Evolutionary conservation across 2,888 invertebrate genomes (phyloP).

Genomic region (Coelopa pilipes): DNA sequence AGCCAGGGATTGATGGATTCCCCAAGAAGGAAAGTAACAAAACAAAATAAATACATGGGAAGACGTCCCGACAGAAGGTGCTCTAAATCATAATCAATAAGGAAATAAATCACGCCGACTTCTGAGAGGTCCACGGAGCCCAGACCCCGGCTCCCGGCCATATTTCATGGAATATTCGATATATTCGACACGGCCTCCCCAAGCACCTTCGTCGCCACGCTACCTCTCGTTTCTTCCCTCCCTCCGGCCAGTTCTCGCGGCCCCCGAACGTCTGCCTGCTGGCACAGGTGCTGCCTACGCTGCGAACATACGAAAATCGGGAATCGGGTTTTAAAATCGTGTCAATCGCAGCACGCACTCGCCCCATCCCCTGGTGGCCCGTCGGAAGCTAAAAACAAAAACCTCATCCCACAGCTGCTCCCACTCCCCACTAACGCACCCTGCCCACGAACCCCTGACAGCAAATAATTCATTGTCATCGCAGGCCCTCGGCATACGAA

Average conservation of each 20-base stretch:
- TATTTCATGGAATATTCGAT: background rate
- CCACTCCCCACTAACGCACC: slow-evolving; percentile 22
- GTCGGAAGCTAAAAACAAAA: slow-evolving; percentile 20
- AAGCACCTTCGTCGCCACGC: too few relatives aligned
- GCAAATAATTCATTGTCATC: slow-evolving; percentile 62
- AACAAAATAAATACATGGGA: too few relatives aligned
- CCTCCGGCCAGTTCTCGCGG: too few relatives aligned
- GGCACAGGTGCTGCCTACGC: slow-evolving; percentile 59
- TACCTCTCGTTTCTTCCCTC: too few relatives aligned
- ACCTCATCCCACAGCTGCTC: slow-evolving; percentile 14
- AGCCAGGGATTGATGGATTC: too few relatives aligned
- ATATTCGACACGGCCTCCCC: slow-evolving; percentile 2
- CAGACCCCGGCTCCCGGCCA: background rate
- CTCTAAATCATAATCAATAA: slow-evolving; percentile 23
- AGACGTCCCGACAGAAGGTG: background rate
- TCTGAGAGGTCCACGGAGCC: too few relatives aligned
- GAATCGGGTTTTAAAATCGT: slow-evolving; percentile 59
- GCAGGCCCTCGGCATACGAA: slow-evolving; percentile 11
- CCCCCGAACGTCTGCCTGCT: background rate
- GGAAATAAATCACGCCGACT: slow-evolving; percentile 30
- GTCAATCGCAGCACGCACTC: slow-evolving; percentile 47
- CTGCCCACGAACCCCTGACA: slow-evolving; percentile 44
- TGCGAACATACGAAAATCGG: slow-evolving; percentile 57
- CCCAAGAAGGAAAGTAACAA: too few relatives aligned
- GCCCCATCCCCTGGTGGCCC: background rate